phyloP scores from a whole-genome alignment of 2,113 vertebrate genomes.

The Epinephelus fuscoguttatus region DNA sequence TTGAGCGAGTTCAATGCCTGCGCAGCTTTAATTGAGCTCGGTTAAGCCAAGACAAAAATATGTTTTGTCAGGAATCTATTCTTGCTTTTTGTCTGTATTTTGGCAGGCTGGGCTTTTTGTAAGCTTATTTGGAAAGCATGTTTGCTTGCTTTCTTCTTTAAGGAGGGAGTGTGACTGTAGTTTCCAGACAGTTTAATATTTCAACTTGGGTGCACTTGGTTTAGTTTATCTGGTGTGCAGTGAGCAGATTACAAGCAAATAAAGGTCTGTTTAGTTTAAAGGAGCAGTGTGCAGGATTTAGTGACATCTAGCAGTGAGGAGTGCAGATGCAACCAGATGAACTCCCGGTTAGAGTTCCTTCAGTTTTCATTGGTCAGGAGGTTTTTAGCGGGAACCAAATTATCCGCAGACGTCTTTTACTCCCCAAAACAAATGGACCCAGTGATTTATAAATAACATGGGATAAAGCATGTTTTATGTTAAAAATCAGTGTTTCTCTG shows the following conservation, averaged over 20 bases:
- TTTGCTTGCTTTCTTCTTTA: conserved; percentile 3
- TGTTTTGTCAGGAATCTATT: conserved; percentile 23
- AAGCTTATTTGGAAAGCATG: background rate
- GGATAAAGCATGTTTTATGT: too few relatives aligned
- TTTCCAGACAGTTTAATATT: conserved; percentile 6
- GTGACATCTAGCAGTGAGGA: too few relatives aligned
- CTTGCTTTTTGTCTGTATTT: conserved; percentile 17
- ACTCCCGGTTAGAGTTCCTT: too few relatives aligned
- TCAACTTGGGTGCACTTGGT: background rate
- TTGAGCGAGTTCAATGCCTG: conserved; percentile 22
- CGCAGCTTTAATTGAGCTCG: conserved; percentile 25
- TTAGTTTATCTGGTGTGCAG: background rate
- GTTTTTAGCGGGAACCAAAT: too few relatives aligned
- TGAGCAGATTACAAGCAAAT: background rate
- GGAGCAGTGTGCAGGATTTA: background rate
- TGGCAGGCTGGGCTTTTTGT: background rate
- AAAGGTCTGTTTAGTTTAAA: conserved; percentile 2
- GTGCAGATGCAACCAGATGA: too few relatives aligned
- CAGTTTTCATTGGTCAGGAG: too few relatives aligned
- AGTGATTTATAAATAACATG: too few relatives aligned
- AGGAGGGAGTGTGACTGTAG: background rate
- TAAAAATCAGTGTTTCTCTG: too few relatives aligned
- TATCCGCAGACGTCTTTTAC: too few relatives aligned
- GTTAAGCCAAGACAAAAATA: conserved; percentile 26
- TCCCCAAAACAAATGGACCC: too few relatives aligned